A percentile compares a stretch with the other conserved stretches of the same genome.
Conservation (phyloP, 1,140 invertebrate species). For the Papilio xuthus region DNA sequence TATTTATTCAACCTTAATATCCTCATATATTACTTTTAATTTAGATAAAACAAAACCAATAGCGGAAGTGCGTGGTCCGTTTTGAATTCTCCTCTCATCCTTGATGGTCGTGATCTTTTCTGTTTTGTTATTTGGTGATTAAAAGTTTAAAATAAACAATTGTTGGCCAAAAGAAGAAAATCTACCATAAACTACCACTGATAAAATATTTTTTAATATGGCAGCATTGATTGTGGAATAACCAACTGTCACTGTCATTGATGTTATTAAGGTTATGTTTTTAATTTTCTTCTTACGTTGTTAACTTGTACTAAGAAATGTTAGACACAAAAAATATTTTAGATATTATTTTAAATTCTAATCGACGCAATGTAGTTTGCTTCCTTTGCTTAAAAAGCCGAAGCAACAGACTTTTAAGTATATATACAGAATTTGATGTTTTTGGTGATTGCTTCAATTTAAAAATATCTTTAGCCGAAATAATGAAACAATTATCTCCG, state of each 20-base stretch:
- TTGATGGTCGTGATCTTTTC: too few relatives aligned
- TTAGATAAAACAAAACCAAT: too few relatives aligned
- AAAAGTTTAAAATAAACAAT: too few relatives aligned
- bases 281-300: neutral
- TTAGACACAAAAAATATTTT: neutral
- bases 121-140: too few relatives aligned
- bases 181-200: neutral
- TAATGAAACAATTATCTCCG: constrained; percentile 52
- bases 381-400: constrained; percentile 55
- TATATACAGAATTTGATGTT: constrained; percentile 48
- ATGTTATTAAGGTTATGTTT: neutral
- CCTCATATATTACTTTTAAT: too few relatives aligned
- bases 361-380: constrained; percentile 41
- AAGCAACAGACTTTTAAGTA: constrained; percentile 35
- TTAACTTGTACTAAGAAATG: neutral
- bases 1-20: neutral
- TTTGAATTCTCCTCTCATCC: too few relatives aligned
- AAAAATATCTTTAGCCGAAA: constrained; percentile 43
- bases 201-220: neutral
- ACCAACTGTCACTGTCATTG: neutral
- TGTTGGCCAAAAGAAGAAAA: neutral
- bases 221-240: neutral
- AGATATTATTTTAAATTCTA: constrained; percentile 1
- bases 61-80: too few relatives aligned
- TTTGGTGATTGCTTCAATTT: constrained; percentile 40